Conservation (phyloP, 2,888 invertebrate species). For the Eumerus sabulonum region DNA sequence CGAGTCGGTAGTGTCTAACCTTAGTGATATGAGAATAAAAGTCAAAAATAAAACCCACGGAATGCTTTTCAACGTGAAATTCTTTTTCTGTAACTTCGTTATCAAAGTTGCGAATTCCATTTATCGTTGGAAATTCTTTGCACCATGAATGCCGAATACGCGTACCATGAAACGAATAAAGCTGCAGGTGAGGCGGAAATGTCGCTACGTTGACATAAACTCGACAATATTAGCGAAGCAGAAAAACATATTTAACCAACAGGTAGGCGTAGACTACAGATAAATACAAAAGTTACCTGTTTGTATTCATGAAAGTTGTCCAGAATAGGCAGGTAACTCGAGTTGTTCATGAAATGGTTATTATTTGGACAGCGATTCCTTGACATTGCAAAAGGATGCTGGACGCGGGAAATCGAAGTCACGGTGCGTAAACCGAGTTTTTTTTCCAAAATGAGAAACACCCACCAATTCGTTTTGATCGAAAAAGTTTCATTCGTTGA, state of each 20-base stretch:
- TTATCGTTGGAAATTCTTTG: conserved; percentile 8
- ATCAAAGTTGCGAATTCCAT: conserved; percentile 33
- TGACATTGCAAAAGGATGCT: neutral
- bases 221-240: conserved; percentile 20
- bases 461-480: conserved; percentile 29
- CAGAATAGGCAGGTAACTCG: neutral
- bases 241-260: conserved; percentile 17
- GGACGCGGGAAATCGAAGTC: conserved; percentile 2
- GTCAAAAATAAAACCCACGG: too few relatives aligned
- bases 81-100: neutral
- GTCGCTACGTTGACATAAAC: neutral
- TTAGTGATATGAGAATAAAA: too few relatives aligned
- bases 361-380: conserved; percentile 19
- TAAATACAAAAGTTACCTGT: too few relatives aligned
- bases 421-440: too few relatives aligned
- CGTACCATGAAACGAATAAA: too few relatives aligned
- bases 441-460: conserved; percentile 8
- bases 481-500: conserved; percentile 54
- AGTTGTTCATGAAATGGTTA: conserved; percentile 34
- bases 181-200: neutral
- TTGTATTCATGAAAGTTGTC: neutral
- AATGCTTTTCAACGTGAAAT: too few relatives aligned
- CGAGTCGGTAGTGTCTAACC: too few relatives aligned
- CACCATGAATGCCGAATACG: too few relatives aligned
- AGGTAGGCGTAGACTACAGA: neutral